Conservation (phyloP, 1,140 invertebrate species). For the Drosophila grimshawi region DNA sequence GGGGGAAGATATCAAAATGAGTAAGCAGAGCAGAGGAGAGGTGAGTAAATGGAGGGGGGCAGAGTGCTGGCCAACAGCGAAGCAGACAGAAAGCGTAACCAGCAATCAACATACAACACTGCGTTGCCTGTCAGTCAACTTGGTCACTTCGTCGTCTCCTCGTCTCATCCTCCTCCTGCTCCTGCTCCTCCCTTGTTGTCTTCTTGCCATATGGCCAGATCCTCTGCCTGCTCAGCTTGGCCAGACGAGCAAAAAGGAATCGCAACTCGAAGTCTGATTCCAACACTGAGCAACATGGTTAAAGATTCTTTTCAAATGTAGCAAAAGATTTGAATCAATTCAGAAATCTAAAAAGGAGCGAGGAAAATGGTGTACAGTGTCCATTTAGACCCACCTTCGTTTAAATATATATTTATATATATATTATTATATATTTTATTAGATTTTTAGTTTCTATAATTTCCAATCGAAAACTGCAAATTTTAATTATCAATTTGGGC, state of each 20-base stretch:
- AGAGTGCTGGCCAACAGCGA: neutral
- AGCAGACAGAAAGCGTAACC: slow-evolving; percentile 7
- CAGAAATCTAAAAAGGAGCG: too few relatives aligned
- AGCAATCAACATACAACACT: slow-evolving; percentile 23
- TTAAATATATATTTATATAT: too few relatives aligned
- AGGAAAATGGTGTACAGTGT: too few relatives aligned
- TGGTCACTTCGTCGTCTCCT: neutral
- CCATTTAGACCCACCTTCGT: too few relatives aligned
- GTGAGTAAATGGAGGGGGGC: neutral
- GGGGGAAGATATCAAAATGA: neutral
- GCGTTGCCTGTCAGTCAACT: slow-evolving; percentile 55
- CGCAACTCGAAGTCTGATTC: slow-evolving; percentile 5
- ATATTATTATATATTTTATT: too few relatives aligned
- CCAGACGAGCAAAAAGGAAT: slow-evolving; percentile 28
- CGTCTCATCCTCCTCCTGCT: too few relatives aligned
- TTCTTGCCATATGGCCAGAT: slow-evolving; percentile 12
- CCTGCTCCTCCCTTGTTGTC: too few relatives aligned
- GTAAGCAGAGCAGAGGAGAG: neutral
- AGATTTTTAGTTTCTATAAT: too few relatives aligned
- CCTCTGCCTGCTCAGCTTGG: neutral
- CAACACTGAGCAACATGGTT: slow-evolving; percentile 3
- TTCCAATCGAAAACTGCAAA: too few relatives aligned
- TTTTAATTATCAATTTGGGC: too few relatives aligned
- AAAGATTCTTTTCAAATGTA: neutral
- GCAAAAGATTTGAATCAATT: too few relatives aligned